Conservation (phyloP, 2,888 invertebrate genomes). For the Stramonita haemastoma region DNA sequence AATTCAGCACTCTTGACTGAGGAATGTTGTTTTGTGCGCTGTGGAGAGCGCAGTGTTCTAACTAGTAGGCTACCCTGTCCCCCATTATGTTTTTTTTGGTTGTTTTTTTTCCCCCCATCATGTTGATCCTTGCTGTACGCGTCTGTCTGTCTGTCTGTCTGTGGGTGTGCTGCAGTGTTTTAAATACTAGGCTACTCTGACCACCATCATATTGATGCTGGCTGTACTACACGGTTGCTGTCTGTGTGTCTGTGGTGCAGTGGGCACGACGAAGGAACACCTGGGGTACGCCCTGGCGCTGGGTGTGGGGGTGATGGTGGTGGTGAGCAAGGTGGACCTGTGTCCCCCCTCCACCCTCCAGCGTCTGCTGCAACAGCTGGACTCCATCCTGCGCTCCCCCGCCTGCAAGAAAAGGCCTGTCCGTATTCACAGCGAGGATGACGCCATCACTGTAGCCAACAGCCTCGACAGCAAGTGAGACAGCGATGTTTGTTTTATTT, state of each 20-base stretch:
- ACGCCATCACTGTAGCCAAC: conserved; percentile 86
- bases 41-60: too few species aligned
- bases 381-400: conserved; percentile 83
- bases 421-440: conserved; percentile 84
- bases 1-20: too few species aligned
- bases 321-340: conserved; percentile 95
- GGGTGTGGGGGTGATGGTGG: conserved; percentile 90
- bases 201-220: too few species aligned
- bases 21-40: too few species aligned
- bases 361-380: conserved; percentile 79
- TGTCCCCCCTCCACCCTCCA: conserved; percentile 80
- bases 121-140: too few species aligned
- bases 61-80: too few species aligned
- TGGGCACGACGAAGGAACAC: conserved; percentile 89
- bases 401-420: conserved; percentile 84
- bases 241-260: conserved; percentile 65
- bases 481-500: background rate
- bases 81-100: too few species aligned
- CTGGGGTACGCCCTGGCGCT: conserved; percentile 84
- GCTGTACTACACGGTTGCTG: too few species aligned
- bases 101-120: too few species aligned
- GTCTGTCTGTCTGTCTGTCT: too few species aligned
- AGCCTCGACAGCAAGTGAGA: conserved; percentile 80
- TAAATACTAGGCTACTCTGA: too few species aligned
- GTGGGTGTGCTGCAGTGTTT: too few species aligned